A percentile compares a stretch with the other conserved stretches of the same genome.
Conservation (phyloP, 2,888 invertebrate genomes). For the Lypha dubia region DNA sequence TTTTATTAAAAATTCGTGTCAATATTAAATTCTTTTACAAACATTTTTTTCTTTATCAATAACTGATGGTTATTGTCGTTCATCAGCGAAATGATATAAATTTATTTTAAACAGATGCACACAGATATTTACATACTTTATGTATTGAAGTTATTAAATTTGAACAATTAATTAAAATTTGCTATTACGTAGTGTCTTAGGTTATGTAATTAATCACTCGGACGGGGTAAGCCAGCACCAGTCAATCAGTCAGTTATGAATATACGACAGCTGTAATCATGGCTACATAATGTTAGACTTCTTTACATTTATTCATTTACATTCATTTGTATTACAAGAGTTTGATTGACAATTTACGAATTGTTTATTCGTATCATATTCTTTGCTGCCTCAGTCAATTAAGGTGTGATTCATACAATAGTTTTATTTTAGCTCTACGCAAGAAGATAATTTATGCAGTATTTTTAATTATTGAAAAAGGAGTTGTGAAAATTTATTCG, state of each 20-base stretch:
- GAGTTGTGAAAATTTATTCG: too few species aligned
- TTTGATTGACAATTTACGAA: slow-evolving; percentile 54
- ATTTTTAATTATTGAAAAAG: too few species aligned
- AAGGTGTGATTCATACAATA: slow-evolving; percentile 34
- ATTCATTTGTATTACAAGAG: background rate
- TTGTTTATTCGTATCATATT: background rate
- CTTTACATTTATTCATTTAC: background rate
- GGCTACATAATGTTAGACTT: slow-evolving; percentile 23
- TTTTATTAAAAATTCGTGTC: too few species aligned
- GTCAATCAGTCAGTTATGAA: slow-evolving; percentile 6
- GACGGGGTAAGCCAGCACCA: background rate
- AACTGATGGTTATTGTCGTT: background rate
- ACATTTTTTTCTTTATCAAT: background rate
- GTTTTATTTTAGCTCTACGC: background rate
- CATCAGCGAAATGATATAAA: slow-evolving; percentile 5
- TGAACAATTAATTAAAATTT: slow-evolving; percentile 42
- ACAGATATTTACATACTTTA: background rate
- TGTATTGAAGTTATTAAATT: background rate
- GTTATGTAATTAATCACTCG: slow-evolving; percentile 46
- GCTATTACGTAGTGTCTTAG: slow-evolving; percentile 12
- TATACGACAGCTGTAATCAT: slow-evolving; percentile 43
- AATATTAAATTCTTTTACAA: background rate
- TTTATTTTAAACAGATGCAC: slow-evolving; percentile 30
- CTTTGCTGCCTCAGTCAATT: background rate
- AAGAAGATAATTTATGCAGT: background rate